Evolutionary conservation across 2,113 vertebrate species (phyloP), one percentile per base, ranked within the genome.

Genomic region (Peromyscus polionotus): DNA sequence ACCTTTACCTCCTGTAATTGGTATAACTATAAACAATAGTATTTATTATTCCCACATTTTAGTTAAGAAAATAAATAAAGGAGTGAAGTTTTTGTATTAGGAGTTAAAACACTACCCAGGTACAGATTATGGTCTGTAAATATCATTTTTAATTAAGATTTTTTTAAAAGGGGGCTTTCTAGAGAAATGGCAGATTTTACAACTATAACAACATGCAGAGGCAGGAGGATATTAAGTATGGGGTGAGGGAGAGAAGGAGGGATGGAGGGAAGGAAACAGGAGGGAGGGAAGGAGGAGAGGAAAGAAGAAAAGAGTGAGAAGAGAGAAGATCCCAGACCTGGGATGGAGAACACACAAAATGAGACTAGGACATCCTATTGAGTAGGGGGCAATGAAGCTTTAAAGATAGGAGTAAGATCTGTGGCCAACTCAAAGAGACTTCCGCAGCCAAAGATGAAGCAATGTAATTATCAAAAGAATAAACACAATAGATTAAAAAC

Each of bases 21-120:
- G 67, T 87, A 51, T 94, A 75, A 2, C 36, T 57, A 19, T n/a
- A 22, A 28, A 33, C 81, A 70, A 72, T 63, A n/a, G 24, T 26
- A 48, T 79, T 68, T 85, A 48, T 67, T 42, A 93, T 67, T 93
- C 8, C 63, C 39, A 77, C 77, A 76, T 91, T 93, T 96, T 67
- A 92, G 33, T 54, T 88, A 80, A 57, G n/a, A 84, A 95, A 86
- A 84, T 61, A 54, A 63, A 51, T 39, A 6, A 59, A 83, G 59
- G 54, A 83, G 20, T 59, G 20, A 5, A 7, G 39, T 81, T 86
- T 95, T 88, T 7, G 80, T 39, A 79, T 28, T 54, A 93, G 88
- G 48, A 24, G 11, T 85, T 94, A n/a, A 92, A 96, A 81, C 76
- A 48, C 12, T 24, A 84, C 22, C 26, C 28, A 10, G 63, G 28